Conservation (phyloP, 2,113 vertebrate species). For the Antechinus stuartii region DNA sequence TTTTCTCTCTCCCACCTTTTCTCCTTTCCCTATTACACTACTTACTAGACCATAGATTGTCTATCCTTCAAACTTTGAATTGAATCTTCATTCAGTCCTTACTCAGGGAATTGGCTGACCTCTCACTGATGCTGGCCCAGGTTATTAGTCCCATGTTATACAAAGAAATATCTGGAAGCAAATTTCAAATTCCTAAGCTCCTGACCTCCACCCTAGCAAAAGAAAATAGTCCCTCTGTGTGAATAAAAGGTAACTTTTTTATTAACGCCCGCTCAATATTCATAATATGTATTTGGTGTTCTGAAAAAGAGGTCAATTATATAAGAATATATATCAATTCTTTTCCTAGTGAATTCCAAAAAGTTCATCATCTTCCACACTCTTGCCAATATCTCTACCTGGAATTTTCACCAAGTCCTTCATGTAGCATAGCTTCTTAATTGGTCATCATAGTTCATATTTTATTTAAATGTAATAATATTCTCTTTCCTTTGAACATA, state of each 20-base stretch:
- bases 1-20: neutral
- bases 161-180: neutral
- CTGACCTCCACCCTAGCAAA: neutral
- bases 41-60: neutral
- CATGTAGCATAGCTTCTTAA: neutral
- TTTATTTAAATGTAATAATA: neutral
- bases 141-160: neutral
- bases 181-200: neutral
- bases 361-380: accelerated
- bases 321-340: accelerated
- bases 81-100: neutral
- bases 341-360: neutral
- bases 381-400: neutral
- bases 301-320: neutral
- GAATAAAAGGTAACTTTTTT: neutral
- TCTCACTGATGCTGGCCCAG: neutral
- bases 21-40: neutral
- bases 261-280: neutral
- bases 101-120: neutral
- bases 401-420: neutral
- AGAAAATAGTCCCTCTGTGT: neutral
- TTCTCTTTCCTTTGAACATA: neutral
- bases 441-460: neutral
- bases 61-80: too few species aligned
- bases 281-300: neutral